Evolutionary conservation across 2,888 invertebrate genomes (phyloP), one percentile per base, ranked within the genome.

Genomic region (Harpalus rufipes): DNA sequence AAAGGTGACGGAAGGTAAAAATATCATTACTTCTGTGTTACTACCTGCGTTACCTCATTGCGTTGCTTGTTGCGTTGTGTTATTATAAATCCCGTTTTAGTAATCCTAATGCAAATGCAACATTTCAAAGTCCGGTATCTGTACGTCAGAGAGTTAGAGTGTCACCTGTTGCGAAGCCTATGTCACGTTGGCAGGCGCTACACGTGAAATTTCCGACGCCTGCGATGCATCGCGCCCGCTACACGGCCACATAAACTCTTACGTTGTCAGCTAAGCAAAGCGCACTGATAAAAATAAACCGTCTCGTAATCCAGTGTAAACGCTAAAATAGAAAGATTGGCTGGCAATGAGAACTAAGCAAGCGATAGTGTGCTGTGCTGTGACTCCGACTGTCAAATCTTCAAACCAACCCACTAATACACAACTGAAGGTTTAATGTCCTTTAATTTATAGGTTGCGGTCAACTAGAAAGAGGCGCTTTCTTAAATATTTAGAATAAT

Each of bases 241-340:
- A 32, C 12, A 68, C 12, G 18, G 72, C 41, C 68, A 81, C 25
- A 61, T 61, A 41, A 59, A 81, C 81, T 51, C 82, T 56, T 72
- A 74, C 74, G 82, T 83, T 83, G 82, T 83, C 74, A 72, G 61
- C 74, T 61, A 74, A 32, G 3, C 32, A 32, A 32, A 32, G 84
- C 44, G 61, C 78, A 56, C 25, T 84, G 78, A 44, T 65, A 84
- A 84, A 84, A 84, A 84, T 84, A 84, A 81, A 78, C 78, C 51
- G 84, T 78, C 78, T 78, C 84, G 84, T 78, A 84, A 84, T 76
- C 76, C 21, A 18, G 84, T 84, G 63, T 84, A 72, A 80, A 80
- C 21, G 80, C 39, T 81, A 68, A 84, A 78, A 78, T 78, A 84
- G 80, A 59, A 79, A 59, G 41, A 61, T 39, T 80, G 80, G 32